Base-by-base conservation (phyloP, 2,888 invertebrate species). In the Megaustenia siamemsis region DNA sequence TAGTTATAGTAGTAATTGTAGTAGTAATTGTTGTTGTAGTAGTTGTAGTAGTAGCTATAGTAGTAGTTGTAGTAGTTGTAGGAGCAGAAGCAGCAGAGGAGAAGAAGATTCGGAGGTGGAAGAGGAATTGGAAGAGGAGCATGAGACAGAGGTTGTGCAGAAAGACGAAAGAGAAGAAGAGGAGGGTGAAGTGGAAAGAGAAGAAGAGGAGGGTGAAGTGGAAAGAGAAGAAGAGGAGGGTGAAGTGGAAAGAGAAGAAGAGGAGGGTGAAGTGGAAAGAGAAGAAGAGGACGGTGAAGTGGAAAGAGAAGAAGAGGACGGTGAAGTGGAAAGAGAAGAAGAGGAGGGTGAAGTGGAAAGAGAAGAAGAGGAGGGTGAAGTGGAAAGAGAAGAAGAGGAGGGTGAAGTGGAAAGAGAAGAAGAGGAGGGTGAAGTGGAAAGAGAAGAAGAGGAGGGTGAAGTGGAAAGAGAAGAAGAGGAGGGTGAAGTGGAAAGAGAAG, bases 301-400 rank as follows among this genome's bases (percentile, higher is more conserved):
- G n/a, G n/a, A n/a, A n/a, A n/a, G n/a, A n/a, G n/a, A n/a, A n/a
- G n/a, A n/a, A n/a, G n/a, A n/a, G n/a, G n/a, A n/a, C n/a, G n/a
- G n/a, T n/a, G n/a, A n/a, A n/a, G n/a, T n/a, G n/a, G n/a, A n/a
- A n/a, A n/a, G n/a, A n/a, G n/a, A n/a, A n/a, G n/a, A n/a, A n/a
- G n/a, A n/a, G n/a, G n/a, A n/a, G n/a, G n/a, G n/a, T n/a, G n/a
- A n/a, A n/a, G n/a, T n/a, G n/a, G n/a, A n/a, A n/a, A n/a, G n/a
- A n/a, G n/a, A n/a, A n/a, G n/a, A n/a, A n/a, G n/a, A n/a, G n/a
- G n/a, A n/a, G n/a, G n/a, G n/a, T n/a, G n/a, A n/a, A n/a, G 56
- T 24, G n/a, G 56, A 56, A 56, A n/a, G n/a, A 68, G 68, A 68
- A 68, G 38, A 68, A 68, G 68, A 68, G 28, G 38, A 38, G 32